Evolutionary conservation across 2,888 invertebrate genomes (phyloP), one percentile per base, ranked within the genome.

Genomic region (Amphipoea lucens): DNA sequence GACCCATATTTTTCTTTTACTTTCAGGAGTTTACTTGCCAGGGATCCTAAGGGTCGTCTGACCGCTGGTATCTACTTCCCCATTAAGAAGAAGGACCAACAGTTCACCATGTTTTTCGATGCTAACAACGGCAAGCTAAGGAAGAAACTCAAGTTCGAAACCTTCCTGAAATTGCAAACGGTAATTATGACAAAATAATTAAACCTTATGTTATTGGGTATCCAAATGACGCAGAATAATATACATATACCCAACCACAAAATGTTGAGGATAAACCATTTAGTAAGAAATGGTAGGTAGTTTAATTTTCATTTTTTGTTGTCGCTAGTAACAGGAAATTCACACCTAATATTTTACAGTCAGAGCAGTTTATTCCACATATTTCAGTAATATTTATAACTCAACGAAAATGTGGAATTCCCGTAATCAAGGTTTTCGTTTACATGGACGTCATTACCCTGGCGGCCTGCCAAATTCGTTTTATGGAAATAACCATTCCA

Each of bases 11-110:
- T 72, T 68, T 82, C 71, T 40, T 0, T 67, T 20, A 14, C 82
- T 95, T 97, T 83, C 94, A 97, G 98, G 93, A 98, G 98, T 95
- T 97, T 99, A 74, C 96, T 99, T 75, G 98, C 98, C 14, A 97
- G 99, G 78, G 98, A 99, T 92, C 98, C 98, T 69, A 98, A 98
- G 91, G 99, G 99, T 70, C 98, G 98, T 83, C 97, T 99, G 20
- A 97, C 97, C 20, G 98, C 99, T 11, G 99, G 99, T 73, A 97
- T 99, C 90, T 99, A 99, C 95, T 98, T 99, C 94, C 98, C 98
- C 42, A 95, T 99, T 76, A 97, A 98, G 93, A 93, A 91, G 54
- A 96, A 96, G 91, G 98, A 98, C 82, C 95, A 97, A 57, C 97
- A 97, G 90, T 98, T 99, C 92, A 98, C 98, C 68, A 97, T 98